Percentiles rank a stretch among this genome's conserved stretches.
Evolutionary conservation across 2,113 vertebrate genomes (phyloP).

Genomic region (Rhagologus leucostigma): DNA sequence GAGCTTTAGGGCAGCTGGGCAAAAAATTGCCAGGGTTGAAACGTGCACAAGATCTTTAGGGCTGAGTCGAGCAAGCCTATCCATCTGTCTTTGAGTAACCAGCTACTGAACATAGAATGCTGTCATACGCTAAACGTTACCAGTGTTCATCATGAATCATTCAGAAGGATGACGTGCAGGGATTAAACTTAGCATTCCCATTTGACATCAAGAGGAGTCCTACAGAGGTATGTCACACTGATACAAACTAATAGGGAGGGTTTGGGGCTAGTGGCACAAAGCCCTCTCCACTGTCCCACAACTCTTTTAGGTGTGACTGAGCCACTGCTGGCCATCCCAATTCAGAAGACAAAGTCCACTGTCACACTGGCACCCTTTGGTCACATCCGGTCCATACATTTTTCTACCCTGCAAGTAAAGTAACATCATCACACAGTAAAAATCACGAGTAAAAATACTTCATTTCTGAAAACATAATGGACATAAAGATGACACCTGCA

Average conservation of each 20-base stretch:
- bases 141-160: background rate
- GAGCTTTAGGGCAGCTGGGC: background rate
- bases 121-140: background rate
- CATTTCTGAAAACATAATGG: background rate
- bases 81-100: background rate
- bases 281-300: accelerated
- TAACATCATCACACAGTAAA: background rate
- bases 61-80: background rate
- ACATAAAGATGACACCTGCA: background rate
- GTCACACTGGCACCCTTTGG: background rate
- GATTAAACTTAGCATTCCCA: background rate
- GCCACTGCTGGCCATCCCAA: background rate
- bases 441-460: background rate
- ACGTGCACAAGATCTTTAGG: accelerated
- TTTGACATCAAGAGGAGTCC: background rate
- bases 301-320: background rate
- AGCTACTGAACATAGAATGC: background rate
- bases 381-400: background rate
- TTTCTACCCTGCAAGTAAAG: background rate
- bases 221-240: background rate
- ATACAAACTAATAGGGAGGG: background rate
- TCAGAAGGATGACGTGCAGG: background rate
- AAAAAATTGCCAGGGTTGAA: background rate
- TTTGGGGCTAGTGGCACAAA: background rate
- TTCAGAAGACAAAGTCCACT: background rate